A percentile compares a stretch with the other conserved stretches of the same genome.
phyloP scores from a whole-genome alignment of 2,888 invertebrate species.

The Athripsodes cinereus region DNA sequence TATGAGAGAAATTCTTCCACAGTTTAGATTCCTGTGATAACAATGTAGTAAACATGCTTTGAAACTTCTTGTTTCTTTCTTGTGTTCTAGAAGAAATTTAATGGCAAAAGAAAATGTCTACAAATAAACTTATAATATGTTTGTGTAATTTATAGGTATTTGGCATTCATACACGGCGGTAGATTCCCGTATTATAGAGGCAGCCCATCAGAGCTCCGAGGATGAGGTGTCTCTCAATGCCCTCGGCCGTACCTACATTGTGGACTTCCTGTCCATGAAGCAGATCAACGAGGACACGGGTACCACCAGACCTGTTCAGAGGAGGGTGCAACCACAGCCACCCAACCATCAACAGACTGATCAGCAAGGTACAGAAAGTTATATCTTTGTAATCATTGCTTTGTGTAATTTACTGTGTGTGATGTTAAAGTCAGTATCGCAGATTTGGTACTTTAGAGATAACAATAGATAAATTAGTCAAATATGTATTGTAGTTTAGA shows the following conservation, averaged over 20 bases:
- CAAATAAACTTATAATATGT: too few relatives aligned
- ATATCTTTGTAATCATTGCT: background rate
- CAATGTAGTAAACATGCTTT: too few relatives aligned
- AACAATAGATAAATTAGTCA: too few relatives aligned
- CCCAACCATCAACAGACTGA: slow-evolving; percentile 37
- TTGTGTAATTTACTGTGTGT: background rate
- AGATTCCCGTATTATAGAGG: slow-evolving; percentile 92
- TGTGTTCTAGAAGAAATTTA: too few relatives aligned
- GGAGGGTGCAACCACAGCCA: slow-evolving; percentile 56
- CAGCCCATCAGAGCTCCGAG: slow-evolving; percentile 88
- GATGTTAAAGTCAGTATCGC: background rate
- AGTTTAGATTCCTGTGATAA: too few relatives aligned
- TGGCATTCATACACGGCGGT: slow-evolving; percentile 91
- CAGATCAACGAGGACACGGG: slow-evolving; percentile 98
- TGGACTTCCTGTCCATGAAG: slow-evolving; percentile 96
- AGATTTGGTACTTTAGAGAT: too few relatives aligned
- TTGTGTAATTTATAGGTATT: slow-evolving; percentile 59
- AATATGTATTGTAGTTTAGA: too few relatives aligned
- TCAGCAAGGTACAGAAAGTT: slow-evolving; percentile 23
- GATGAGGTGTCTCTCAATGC: slow-evolving; percentile 92
- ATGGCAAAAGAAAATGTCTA: too few relatives aligned
- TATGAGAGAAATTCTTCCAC: too few relatives aligned
- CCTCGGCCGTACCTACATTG: slow-evolving; percentile 88
- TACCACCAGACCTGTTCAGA: slow-evolving; percentile 86
- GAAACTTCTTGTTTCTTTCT: too few relatives aligned